phyloP scores from a whole-genome alignment of 2,797 vertebrate genomes.

The Pangasius djambal region DNA sequence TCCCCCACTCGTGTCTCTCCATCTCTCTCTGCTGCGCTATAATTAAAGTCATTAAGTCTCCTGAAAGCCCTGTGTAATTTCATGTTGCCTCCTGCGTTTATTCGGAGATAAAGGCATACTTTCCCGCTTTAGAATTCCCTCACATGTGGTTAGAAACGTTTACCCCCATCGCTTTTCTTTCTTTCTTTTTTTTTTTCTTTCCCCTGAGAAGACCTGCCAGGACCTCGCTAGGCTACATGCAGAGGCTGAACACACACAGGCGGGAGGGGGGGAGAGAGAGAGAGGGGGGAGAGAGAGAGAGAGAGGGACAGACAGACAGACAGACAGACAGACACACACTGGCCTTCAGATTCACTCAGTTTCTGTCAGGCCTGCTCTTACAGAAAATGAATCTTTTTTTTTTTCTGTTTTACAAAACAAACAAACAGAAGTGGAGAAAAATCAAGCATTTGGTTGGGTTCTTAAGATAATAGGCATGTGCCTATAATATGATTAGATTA shows the following conservation, averaged over 20 bases:
- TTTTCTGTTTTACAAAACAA: too few species aligned
- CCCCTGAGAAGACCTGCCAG: slow-evolving; percentile 48
- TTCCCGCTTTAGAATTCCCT: slow-evolving; percentile 75
- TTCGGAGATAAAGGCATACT: slow-evolving; percentile 84
- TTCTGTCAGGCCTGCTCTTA: not conserved
- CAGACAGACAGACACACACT: not conserved
- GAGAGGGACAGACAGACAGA: not conserved
- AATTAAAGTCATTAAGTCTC: slow-evolving; percentile 84
- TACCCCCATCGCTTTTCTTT: slow-evolving; percentile 35
- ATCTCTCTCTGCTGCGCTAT: slow-evolving; percentile 62
- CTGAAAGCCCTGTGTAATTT: slow-evolving; percentile 80
- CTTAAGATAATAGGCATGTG: too few species aligned
- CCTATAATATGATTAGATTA: not conserved
- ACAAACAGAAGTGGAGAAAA: too few species aligned
- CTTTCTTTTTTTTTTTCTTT: slow-evolving; percentile 38
- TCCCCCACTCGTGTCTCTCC: slow-evolving; percentile 11
- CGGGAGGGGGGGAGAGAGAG: not conserved
- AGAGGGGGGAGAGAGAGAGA: not conserved
- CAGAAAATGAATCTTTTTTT: too few species aligned
- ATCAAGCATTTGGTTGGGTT: too few species aligned
- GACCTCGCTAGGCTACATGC: slow-evolving; percentile 65
- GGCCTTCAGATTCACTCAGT: too few species aligned
- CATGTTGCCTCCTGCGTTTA: slow-evolving; percentile 82
- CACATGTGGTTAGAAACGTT: slow-evolving; percentile 70
- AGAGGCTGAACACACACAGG: slow-evolving; percentile 18